Conservation (phyloP, 2,797 vertebrate species). For the Morus bassanus region DNA sequence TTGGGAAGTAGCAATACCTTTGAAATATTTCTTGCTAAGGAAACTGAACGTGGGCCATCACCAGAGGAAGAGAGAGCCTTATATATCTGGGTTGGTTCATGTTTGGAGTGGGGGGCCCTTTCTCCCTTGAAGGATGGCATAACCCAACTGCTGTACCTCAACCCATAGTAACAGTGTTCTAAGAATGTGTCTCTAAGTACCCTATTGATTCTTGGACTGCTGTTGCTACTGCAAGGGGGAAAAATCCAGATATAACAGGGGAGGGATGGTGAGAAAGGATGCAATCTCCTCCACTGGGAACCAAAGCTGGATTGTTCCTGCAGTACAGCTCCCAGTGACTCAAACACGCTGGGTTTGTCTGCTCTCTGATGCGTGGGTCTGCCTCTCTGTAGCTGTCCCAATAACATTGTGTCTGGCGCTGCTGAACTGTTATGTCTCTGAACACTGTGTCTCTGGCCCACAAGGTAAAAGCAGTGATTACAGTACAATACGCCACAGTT, state of each 20-base stretch:
- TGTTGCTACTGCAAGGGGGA: not conserved
- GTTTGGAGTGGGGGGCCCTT: not conserved
- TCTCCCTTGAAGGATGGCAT: not conserved
- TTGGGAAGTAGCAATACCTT: not conserved
- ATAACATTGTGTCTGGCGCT: not conserved
- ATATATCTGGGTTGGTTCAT: fast-evolving
- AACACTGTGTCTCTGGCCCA: not conserved
- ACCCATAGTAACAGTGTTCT: not conserved
- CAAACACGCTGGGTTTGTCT: not conserved
- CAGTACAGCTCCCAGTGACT: constrained; percentile 10
- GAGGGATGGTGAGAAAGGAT: not conserved
- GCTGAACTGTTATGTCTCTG: constrained; percentile 36
- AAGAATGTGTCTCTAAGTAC: not conserved
- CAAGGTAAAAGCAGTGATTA: constrained; percentile 14
- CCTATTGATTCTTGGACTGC: not conserved
- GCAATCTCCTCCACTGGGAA: not conserved
- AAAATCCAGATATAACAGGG: constrained; percentile 4
- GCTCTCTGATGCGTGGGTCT: not conserved
- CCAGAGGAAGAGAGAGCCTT: not conserved
- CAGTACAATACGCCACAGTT: not conserved
- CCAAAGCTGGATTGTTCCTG: constrained; percentile 10
- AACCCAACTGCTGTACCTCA: not conserved
- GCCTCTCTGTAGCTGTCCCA: constrained; percentile 15
- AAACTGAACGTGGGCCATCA: not conserved
- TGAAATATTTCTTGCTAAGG: not conserved